Evolutionary conservation across 2,113 vertebrate species (phyloP).

Genomic region (Oncorhynchus clarkii): DNA sequence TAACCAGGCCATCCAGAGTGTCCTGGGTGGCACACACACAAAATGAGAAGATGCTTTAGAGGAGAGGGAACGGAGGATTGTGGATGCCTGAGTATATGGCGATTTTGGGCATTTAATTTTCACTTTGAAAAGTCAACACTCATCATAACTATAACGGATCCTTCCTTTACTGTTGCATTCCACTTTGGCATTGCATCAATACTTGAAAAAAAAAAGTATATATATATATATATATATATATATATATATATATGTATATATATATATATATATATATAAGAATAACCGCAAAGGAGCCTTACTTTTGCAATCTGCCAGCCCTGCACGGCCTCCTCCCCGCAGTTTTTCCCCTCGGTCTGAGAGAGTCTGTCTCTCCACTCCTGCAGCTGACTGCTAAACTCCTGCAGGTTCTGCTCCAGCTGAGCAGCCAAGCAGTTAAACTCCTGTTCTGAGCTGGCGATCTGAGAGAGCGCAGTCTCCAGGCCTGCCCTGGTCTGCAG

Average conservation of each 20-base stretch:
- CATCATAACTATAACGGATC: too few relatives aligned
- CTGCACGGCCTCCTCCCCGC: slow-evolving; percentile 80
- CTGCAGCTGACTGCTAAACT: slow-evolving; percentile 73
- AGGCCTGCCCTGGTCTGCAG: slow-evolving; percentile 74
- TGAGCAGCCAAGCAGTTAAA: slow-evolving; percentile 75
- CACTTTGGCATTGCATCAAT: too few relatives aligned
- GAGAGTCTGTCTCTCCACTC: slow-evolving; percentile 70
- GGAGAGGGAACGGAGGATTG: not conserved
- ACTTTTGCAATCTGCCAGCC: slow-evolving; percentile 87
- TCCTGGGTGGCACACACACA: slow-evolving; percentile 71
- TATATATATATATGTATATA: too few relatives aligned
- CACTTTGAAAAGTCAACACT: too few relatives aligned
- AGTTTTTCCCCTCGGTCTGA: slow-evolving; percentile 73
- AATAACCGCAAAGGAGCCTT: slow-evolving; percentile 2
- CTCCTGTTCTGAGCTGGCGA: slow-evolving; percentile 87
- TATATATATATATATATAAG: not conserved
- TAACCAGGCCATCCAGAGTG: slow-evolving; percentile 78
- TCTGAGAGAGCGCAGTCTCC: slow-evolving; percentile 80
- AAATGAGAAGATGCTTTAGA: not conserved
- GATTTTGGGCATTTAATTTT: too few relatives aligned
- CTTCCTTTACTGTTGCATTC: too few relatives aligned
- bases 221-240: too few relatives aligned
- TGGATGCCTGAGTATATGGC: not conserved
- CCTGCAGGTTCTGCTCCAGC: slow-evolving; percentile 79
- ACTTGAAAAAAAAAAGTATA: too few relatives aligned